Evolutionary conservation across 2,797 vertebrate genomes (phyloP).

Genomic region (Pseudochirops cupreus): DNA sequence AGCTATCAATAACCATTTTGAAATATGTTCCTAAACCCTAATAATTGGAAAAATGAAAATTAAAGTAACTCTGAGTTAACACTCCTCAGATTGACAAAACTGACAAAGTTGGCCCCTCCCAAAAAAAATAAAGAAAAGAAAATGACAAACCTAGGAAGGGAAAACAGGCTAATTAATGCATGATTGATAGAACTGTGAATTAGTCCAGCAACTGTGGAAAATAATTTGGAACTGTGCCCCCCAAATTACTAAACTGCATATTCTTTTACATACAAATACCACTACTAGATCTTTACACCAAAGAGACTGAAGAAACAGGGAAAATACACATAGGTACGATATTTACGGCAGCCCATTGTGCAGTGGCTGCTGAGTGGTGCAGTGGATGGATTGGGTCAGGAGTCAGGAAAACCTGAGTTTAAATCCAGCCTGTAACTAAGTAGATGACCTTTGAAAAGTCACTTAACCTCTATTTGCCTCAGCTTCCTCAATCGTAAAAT

Average conservation of each 20-base stretch:
- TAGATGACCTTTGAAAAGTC: background rate
- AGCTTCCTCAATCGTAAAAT: background rate
- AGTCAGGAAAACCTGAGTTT: background rate
- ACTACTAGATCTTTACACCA: background rate
- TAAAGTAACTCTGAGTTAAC: background rate
- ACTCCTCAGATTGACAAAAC: background rate
- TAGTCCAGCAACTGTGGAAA: background rate
- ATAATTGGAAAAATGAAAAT: background rate
- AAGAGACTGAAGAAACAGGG: background rate
- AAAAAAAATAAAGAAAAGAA: background rate
- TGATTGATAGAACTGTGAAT: background rate
- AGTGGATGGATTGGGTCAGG: background rate
- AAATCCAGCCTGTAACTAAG: background rate
- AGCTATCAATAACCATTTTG: background rate
- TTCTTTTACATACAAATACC: background rate
- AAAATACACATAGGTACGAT: background rate
- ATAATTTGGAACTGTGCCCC: background rate
- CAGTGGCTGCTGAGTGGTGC: background rate
- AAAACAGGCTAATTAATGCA: background rate
- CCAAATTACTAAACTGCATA: background rate
- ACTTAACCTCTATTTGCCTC: background rate
- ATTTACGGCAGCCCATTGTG: background rate
- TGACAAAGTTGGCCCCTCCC: background rate
- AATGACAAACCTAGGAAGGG: background rate
- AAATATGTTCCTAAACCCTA: background rate